Percentiles rank a stretch among this genome's conserved stretches.
These are phyloP conservation scores for Myrmecobius fasciatus DNA, from an alignment of 2,113 vertebrate species.

Conservation along the genomic window DNA sequence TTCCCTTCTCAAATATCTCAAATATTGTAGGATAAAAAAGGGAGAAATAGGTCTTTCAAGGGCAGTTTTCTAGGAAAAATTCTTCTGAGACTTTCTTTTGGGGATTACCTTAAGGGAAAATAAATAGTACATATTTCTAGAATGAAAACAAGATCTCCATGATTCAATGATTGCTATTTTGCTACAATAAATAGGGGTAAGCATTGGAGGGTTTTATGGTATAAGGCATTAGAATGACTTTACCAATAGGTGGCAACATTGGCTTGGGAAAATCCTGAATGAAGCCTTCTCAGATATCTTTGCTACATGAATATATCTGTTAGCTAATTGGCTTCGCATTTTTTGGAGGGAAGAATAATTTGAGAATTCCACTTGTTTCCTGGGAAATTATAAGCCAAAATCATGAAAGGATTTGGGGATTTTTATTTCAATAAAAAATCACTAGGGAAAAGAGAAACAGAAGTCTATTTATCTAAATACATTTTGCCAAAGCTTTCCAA, in stretches of 20 bases:
- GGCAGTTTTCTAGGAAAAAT: not conserved
- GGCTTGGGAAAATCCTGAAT: not conserved
- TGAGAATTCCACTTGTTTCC: not conserved
- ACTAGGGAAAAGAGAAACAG: not conserved
- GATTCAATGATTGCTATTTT: not conserved
- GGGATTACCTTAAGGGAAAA: constrained; percentile 16
- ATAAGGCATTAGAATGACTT: not conserved
- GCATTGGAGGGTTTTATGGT: not conserved
- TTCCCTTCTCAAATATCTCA: not conserved
- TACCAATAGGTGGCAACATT: constrained; percentile 61
- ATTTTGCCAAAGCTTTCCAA: not conserved
- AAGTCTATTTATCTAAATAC: not conserved
- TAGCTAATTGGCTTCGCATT: not conserved
- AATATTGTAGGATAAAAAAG: not conserved
- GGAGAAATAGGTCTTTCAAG: constrained; percentile 15
- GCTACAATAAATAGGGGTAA: not conserved
- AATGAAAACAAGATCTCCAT: not conserved
- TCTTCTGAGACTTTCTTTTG: not conserved
- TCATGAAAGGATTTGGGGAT: not conserved
- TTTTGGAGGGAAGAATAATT: not conserved
- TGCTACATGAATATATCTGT: not conserved
- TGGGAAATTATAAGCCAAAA: not conserved
- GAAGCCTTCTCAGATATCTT: not conserved
- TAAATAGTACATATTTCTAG: not conserved
- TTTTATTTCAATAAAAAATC: not conserved